Base-by-base conservation (phyloP, 1,140 invertebrate species). In the Bombus fervidus region DNA sequence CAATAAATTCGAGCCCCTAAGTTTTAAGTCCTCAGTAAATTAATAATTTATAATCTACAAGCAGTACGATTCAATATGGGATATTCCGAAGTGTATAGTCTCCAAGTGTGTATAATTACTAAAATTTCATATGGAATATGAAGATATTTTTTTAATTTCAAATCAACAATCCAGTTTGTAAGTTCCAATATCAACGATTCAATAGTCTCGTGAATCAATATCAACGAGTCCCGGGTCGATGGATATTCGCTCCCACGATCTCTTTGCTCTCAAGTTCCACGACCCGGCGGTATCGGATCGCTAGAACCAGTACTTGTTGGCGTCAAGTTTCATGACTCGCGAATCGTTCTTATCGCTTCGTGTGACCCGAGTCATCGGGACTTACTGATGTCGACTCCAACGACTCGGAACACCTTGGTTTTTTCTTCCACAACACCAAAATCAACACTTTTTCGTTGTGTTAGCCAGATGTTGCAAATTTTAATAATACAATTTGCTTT, bases 221-320 rank as follows among this genome's bases (percentile, higher is more conserved):
- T 28, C 12, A 57, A 84, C 47, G 66, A 59, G 53, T 71, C 75
- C 37, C 39, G 82, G 75, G 82, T 59, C 82, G 82, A 84, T 79
- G 75, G 66, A 84, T 84, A 84, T 37, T 71, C 82, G 82, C 82
- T 84, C 82, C 82, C 82, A 84, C 82, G 82, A 84, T 84, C 82
- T 79, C 82, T 78, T 79, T 69, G 74, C 75, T 84, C 82, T 84
- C 82, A 64, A 84, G 82, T 84, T 84, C 82, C 47, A 84, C 82
- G 82, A 84, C 82, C 82, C 82, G 34, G 47, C 37, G 82, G 74
- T 69, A 83, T 83, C 82, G 82, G 74, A 83, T 83, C 73, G 76
- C 74, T 83, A 64, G 74, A 83, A 83, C 82, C 82, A 83, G 43
- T 83, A 83, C 64, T 83, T 83, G 82, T 57, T 47, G 74, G 82